These are phyloP conservation scores for Acanthiza pusilla DNA, from an alignment of 2,797 vertebrate genomes.

Conservation along the genomic window DNA sequence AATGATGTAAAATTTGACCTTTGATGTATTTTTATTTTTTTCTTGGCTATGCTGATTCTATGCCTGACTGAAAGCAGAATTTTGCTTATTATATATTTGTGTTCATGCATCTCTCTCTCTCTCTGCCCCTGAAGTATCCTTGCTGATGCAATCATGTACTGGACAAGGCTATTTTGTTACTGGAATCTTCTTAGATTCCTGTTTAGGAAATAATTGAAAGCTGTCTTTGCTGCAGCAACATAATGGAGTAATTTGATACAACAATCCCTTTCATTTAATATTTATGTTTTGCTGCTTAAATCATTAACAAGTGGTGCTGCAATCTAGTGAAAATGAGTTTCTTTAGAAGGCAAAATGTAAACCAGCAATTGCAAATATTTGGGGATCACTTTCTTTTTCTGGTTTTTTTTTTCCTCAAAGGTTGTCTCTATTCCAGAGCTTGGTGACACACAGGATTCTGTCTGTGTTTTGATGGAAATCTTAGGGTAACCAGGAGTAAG, in stretches of 20 bases:
- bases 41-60: not conserved
- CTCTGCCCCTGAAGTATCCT: not conserved
- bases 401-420: not conserved
- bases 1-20: not conserved
- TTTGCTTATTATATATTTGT: not conserved
- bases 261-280: slow-evolving; percentile 51
- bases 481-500: not conserved
- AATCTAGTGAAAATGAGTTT: slow-evolving; percentile 33
- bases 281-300: slow-evolving; percentile 58
- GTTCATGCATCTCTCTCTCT: not conserved
- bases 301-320: slow-evolving; percentile 38
- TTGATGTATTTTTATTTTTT: not conserved
- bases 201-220: slow-evolving; percentile 48
- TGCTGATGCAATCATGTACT: not conserved
- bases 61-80: not conserved
- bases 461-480: not conserved
- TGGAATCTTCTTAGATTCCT: slow-evolving; percentile 57
- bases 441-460: not conserved
- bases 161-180: slow-evolving; percentile 44
- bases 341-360: not conserved
- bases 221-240: slow-evolving; percentile 46
- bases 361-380: not conserved
- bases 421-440: not conserved
- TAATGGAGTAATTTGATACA: slow-evolving; percentile 50
- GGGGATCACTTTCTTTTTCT: not conserved